phyloP scores from a whole-genome alignment of 2,797 vertebrate species.

The Danionella dracula region DNA sequence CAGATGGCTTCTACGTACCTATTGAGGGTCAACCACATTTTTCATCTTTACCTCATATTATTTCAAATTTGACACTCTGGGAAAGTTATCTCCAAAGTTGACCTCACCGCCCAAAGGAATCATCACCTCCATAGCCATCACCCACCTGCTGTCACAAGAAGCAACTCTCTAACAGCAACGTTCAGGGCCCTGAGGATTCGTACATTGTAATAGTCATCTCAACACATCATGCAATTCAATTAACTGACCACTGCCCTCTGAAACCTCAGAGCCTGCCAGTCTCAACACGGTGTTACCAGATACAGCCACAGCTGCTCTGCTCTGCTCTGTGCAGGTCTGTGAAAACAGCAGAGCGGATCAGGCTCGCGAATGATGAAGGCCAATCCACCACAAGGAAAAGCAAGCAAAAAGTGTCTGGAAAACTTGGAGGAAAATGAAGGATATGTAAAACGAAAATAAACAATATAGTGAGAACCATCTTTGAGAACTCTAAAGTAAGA shows the following conservation, averaged over 20 bases:
- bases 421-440: not conserved
- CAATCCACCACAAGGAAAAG: not conserved
- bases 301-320: conserved; percentile 19
- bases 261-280: conserved; percentile 43
- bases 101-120: conserved; percentile 25
- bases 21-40: conserved; percentile 1
- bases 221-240: conserved; percentile 60
- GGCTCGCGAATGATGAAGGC: not conserved
- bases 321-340: not conserved
- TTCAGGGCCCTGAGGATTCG: conserved; percentile 50
- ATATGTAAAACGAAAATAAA: not conserved
- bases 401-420: not conserved
- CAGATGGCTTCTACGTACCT: conserved; percentile 30
- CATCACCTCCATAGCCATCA: conserved; percentile 46
- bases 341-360: conserved; percentile 4
- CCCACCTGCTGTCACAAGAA: conserved; percentile 59
- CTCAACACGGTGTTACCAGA: conserved; percentile 10
- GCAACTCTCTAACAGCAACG: conserved; percentile 44
- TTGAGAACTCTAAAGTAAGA: not conserved
- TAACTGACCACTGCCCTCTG: conserved; percentile 45
- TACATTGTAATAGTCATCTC: conserved; percentile 58
- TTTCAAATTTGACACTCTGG: conserved; percentile 64
- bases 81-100: conserved; percentile 44
- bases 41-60: conserved; percentile 37
- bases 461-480: not conserved